A percentile compares a stretch with the other conserved stretches of the same genome.
Conservation (phyloP, 2,888 invertebrate species). For the Sericinus montela region DNA sequence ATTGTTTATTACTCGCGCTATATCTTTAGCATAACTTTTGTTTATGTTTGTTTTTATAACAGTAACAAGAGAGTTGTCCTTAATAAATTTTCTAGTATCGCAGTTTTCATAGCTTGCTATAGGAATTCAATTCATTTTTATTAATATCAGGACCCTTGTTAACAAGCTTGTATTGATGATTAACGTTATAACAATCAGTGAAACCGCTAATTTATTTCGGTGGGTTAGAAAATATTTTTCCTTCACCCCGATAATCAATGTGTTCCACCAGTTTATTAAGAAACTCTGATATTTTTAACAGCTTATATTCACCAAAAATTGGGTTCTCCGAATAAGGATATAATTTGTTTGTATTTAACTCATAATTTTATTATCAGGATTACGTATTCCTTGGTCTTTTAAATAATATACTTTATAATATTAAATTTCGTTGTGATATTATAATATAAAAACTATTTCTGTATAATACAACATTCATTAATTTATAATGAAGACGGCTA, state of each 20-base stretch:
- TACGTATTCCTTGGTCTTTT: too few relatives aligned
- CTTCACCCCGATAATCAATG: slow-evolving; percentile 9
- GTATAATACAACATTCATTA: too few relatives aligned
- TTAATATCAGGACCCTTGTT: neutral
- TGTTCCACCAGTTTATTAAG: neutral
- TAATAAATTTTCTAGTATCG: slow-evolving; percentile 4
- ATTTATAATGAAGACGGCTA: too few relatives aligned
- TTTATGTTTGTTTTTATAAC: neutral
- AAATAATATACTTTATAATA: too few relatives aligned
- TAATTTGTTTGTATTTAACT: neutral
- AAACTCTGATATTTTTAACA: neutral
- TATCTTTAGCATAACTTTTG: slow-evolving; percentile 2
- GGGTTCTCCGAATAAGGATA: slow-evolving; percentile 6
- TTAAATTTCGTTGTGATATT: too few relatives aligned
- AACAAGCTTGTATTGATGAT: slow-evolving; percentile 1
- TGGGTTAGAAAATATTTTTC: neutral
- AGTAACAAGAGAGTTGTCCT: neutral
- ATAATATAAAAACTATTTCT: too few relatives aligned
- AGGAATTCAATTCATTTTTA: slow-evolving; percentile 8
- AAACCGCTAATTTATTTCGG: neutral
- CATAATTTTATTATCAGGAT: neutral
- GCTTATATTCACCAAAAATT: neutral
- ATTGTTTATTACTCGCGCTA: neutral
- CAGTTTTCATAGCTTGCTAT: neutral
- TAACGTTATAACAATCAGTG: slow-evolving; percentile 1